Base-by-base conservation (phyloP, 2,888 invertebrate species). In the Leucophenga montana region DNA sequence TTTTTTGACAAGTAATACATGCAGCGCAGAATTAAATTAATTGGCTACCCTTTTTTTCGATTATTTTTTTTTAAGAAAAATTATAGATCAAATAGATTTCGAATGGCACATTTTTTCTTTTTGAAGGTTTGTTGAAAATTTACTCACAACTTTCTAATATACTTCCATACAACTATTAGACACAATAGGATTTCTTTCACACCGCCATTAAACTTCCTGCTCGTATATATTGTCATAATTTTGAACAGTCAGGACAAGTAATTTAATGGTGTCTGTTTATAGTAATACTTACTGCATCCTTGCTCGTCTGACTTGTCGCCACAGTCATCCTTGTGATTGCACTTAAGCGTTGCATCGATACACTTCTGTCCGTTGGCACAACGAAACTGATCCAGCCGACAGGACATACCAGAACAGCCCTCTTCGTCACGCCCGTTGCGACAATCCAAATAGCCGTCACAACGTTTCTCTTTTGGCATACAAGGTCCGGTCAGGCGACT, bases 391-490 rank as follows among this genome's bases (percentile, higher is more conserved):
- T 95, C 95, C 82, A 96, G 90, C 27, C 93, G 91, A 84, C 96
- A 97, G 53, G 94, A 90, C 13, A 91, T 88, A 46, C 92, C 92
- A 1, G 91, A 90, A 86, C 96, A 97, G 70, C 92, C 92, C 73
- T 93, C 92, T 86, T 96, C 96, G 86, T 97, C 97, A 72, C 92
- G 92, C 44, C 93, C 93, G 72, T 93, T 94, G 70, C 96, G 92
- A 88, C 98, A 98, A 89, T 97, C 97, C 85, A 93, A 85, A 85
- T 93, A 94, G 84, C 98, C 97, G 87, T 98, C 96, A 89, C 98
- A 98, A 85, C 93, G 94, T 88, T 96, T 97, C 79, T 94, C 93
- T 88, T 94, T 94, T 62, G 95, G 94, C 86, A 97, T 93, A 89
- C 97, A 97, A 22, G 95, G 94, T 20, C 94, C 95, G 73, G 92